Base-by-base conservation (phyloP, 2,113 vertebrate species). In the Mesoclemmys tuberculata region DNA sequence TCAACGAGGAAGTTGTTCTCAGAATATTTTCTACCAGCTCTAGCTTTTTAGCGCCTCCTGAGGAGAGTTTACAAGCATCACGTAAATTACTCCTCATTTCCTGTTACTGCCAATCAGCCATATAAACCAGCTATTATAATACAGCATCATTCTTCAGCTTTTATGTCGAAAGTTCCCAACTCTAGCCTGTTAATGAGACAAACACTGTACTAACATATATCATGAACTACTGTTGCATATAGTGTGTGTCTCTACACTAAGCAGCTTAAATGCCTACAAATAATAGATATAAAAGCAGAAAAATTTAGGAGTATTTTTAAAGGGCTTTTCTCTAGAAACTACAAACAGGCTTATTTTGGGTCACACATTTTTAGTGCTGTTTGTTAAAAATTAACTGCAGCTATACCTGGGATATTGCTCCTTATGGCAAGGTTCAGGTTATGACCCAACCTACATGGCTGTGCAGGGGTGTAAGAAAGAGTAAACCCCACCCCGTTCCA, bases 171-270 rank as follows among this genome's bases (percentile, higher is more conserved):
- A 55, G 5, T 27, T 52, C 81, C 44, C 71, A 49, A 49, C 38
- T 48, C 41, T 46, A 49, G 41, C 48, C 77, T 18, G 41, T 31
- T n/a, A 18, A 38, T 3, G 1, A 48, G 2, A 12, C 3, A 0
- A 96, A 83, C 48, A 0, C 14, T 5, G n/a, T 6, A 56, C 52
- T 41, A 3, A 56, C 35, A 0, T 6, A 49, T 26, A 6, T 90
- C 84, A 41, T 56, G 64, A 27, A 58, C 52, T 3, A 11, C 2
- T 0, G 0, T 24, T 8, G 1, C 35, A 2, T 4, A 64, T 56
- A 46, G 83, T 22, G 68, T 38, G 61, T 13, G 48, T 26, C 54
- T 24, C 80, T 1, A 3, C 0, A 14, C n/a, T 13, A 26, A 13
- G 5, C 4, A 0, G 41, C 22, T 46, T 27, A 46, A 77, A 46